Base-by-base conservation (phyloP, 2,797 vertebrate genomes). In the Phoxinus dragarum region DNA sequence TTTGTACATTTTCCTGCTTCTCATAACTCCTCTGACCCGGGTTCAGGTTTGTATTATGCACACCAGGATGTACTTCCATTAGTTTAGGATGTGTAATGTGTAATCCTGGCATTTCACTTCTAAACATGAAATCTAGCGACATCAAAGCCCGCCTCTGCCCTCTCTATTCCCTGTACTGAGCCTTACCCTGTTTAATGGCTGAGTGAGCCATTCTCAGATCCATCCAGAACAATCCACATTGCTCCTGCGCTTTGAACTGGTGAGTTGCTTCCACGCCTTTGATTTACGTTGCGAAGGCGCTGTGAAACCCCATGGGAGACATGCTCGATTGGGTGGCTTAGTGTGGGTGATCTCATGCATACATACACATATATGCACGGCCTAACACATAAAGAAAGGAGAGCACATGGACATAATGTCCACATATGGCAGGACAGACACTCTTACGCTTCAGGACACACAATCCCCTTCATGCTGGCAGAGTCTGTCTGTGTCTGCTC, bases 401-500 rank as follows among this genome's bases (percentile, higher is more conserved):
- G 27, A 56, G 64, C 49, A 23, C 80, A 44, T 54, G 66, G 44
- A 86, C 87, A 73, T 85, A 84, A 90, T 90, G 88, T 82, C 89
- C 86, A 90, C 93, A 91, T 91, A 91, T 90, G 90, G 86, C 91
- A 90, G 86, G 90, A 71, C 88, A 91, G 80, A 91, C 89, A 89
- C 87, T 89, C 83, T 92, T 93, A 88, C 88, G 93, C 94, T 92
- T 94, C 93, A 94, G 92, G 86, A 91, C 90, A 93, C 94, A 93
- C 91, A 94, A 94, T 95, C 93, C 93, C 92, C 90, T 93, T 95
- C 93, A 89, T 93, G 93, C 88, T 80, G 85, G 73, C 64, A 69
- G n/a, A 40, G 81, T 84, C 85, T 88, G 91, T 90, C 88, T 89
- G 87, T 92, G 92, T 91, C 92, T 93, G 89, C 49, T 56, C 47